A percentile compares a stretch with the other conserved stretches of the same genome.
Conservation (phyloP, 2,888 invertebrate species). For the Cremastobaeus sp. region DNA sequence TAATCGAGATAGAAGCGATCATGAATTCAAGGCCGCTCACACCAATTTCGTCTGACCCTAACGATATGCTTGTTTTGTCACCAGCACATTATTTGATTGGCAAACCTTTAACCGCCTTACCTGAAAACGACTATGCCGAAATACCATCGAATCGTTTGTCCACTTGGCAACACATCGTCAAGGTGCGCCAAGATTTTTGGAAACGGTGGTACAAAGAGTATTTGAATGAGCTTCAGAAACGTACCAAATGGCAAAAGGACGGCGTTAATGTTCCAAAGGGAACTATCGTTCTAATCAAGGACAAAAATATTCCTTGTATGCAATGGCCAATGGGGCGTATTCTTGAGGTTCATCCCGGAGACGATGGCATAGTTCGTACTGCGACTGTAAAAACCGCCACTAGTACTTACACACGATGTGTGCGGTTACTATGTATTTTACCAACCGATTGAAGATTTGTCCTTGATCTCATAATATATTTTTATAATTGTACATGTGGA, state of each 20-base stretch:
- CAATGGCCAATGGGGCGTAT: slow-evolving; percentile 1
- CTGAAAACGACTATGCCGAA: background rate
- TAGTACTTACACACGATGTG: background rate
- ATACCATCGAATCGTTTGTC: background rate
- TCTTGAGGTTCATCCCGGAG: background rate
- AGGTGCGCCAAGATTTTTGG: slow-evolving; percentile 2
- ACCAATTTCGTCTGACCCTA: background rate
- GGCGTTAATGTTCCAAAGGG: background rate
- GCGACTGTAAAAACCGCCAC: slow-evolving; percentile 3
- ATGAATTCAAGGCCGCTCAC: slow-evolving; percentile 61
- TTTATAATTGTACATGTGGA: no score
- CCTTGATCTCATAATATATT: no score
- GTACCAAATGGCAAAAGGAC: slow-evolving; percentile 1
- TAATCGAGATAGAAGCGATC: slow-evolving; percentile 55
- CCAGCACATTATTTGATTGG: slow-evolving; percentile 8
- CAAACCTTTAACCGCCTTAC: background rate
- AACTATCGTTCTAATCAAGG: slow-evolving; percentile 7
- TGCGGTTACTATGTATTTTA: no score
- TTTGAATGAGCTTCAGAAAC: background rate
- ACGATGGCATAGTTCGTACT: background rate
- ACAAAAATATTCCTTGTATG: background rate
- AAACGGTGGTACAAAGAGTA: background rate
- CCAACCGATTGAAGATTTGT: no score
- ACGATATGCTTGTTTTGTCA: background rate
- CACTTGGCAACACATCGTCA: background rate